A percentile compares a stretch with the other conserved stretches of the same genome.
Conservation (phyloP, 2,888 invertebrate species). For the Cerceris ruficornis region DNA sequence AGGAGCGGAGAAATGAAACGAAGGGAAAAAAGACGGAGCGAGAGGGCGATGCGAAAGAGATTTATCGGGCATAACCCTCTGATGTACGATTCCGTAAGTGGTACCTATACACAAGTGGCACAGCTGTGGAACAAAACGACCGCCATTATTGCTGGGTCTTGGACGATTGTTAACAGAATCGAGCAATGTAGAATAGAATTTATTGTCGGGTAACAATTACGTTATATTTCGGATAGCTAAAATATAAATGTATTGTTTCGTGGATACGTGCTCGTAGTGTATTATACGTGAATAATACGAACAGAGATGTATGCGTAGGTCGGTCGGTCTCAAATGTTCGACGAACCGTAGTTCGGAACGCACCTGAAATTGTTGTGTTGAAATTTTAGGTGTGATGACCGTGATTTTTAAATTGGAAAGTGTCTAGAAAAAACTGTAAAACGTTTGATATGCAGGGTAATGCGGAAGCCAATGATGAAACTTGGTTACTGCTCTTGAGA, state of each 20-base stretch:
- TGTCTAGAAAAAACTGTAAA: no score
- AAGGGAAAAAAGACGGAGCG: constrained; percentile 44
- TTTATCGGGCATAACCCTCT: constrained; percentile 57
- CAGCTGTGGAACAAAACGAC: constrained; percentile 67
- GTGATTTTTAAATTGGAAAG: no score
- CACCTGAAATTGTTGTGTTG: no score
- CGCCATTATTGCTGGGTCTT: constrained; percentile 49
- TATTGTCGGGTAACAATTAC: constrained; percentile 43
- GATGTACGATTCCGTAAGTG: constrained; percentile 59
- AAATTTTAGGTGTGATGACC: no score
- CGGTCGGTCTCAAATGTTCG: no score
- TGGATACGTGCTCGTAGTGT: no score
- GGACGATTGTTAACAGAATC: constrained; percentile 33
- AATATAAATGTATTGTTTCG: background rate
- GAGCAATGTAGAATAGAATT: constrained; percentile 25
- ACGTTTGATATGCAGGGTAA: no score
- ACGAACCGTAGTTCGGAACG: no score
- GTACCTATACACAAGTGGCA: constrained; percentile 60
- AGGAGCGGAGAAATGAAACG: constrained; percentile 44
- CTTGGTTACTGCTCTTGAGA: no score
- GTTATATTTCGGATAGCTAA: background rate
- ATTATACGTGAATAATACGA: no score
- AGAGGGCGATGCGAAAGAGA: constrained; percentile 48
- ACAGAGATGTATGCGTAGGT: no score
- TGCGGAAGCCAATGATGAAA: no score